These are phyloP conservation scores for Cephus pulcher DNA, from an alignment of 2,888 invertebrate genomes.

Conservation along the genomic window DNA sequence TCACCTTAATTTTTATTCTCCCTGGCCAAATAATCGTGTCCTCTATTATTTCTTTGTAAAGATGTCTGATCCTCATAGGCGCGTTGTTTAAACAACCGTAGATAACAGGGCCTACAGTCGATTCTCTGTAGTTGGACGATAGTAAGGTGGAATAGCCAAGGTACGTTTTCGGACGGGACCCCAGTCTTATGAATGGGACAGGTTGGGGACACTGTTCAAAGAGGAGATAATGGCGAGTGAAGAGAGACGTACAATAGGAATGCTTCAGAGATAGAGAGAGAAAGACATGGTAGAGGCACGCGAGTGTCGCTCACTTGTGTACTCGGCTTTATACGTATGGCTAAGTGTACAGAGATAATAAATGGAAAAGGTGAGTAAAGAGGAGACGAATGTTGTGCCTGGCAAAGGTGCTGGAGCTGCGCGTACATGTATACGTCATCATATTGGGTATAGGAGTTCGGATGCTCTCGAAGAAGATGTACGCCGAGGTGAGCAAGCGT, in stretches of 20 bases:
- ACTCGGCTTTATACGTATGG: not conserved
- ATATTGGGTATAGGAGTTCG: not conserved
- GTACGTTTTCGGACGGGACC: not conserved
- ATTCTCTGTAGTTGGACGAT: not conserved
- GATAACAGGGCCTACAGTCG: not conserved
- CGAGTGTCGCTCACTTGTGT: not conserved
- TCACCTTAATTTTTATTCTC: not conserved
- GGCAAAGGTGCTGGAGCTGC: slow-evolving; percentile 3
- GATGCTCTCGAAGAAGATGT: not conserved
- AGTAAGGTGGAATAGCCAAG: not conserved
- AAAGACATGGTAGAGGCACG: not conserved
- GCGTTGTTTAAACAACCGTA: not conserved
- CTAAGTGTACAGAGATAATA: slow-evolving; percentile 1
- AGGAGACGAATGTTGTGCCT: slow-evolving; percentile 22
- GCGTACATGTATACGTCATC: too few relatives aligned
- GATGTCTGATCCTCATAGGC: not conserved
- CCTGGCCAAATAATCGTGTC: not conserved
- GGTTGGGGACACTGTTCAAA: slow-evolving; percentile 7
- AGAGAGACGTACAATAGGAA: not conserved
- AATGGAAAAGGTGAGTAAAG: slow-evolving; percentile 16
- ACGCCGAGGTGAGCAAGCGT: not conserved
- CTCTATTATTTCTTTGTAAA: not conserved
- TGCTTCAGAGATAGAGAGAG: not conserved
- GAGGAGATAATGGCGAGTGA: slow-evolving; percentile 4
- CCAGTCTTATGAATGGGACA: slow-evolving; percentile 9